These are phyloP conservation scores for Archips xylosteana DNA, from an alignment of 2,888 invertebrate genomes.

Conservation along the genomic window DNA sequence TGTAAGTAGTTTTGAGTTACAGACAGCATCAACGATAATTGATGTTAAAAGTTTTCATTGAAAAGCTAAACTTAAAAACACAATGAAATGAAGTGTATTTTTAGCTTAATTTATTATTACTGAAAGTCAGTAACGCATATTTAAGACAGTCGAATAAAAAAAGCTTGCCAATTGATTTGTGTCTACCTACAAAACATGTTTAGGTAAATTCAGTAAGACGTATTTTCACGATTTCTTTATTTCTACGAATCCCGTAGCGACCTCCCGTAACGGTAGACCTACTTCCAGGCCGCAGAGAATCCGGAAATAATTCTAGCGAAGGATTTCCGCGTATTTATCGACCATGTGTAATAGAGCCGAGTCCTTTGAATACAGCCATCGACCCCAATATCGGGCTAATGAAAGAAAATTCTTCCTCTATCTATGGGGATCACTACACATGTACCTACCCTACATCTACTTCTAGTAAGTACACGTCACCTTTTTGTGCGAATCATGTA, in stretches of 20 bases:
- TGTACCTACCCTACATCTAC: conserved; percentile 1
- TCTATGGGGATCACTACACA: conserved; percentile 20
- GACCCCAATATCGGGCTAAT: conserved; percentile 60
- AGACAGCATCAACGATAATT: not conserved
- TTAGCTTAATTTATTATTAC: too few relatives aligned
- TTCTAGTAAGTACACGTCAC: conserved; percentile 28
- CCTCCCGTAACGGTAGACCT: conserved; percentile 21
- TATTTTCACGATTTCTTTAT: not conserved
- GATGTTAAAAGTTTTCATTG: not conserved
- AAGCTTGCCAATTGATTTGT: too few relatives aligned
- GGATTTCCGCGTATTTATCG: conserved; percentile 77
- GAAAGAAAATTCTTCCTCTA: conserved; percentile 50
- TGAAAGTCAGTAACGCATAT: too few relatives aligned
- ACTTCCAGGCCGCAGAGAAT: conserved; percentile 52
- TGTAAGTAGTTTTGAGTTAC: not conserved
- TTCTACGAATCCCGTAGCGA: conserved; percentile 9
- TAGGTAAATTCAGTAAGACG: not conserved
- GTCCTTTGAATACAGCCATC: conserved; percentile 56
- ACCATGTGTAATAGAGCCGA: conserved; percentile 60
- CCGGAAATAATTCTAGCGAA: conserved; percentile 75
- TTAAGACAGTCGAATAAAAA: too few relatives aligned
- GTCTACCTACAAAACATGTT: too few relatives aligned
- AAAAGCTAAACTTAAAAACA: too few relatives aligned
- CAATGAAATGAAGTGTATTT: too few relatives aligned
- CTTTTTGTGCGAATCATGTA: conserved; percentile 22